Percentiles rank a stretch among this genome's conserved stretches.
phyloP scores from a whole-genome alignment of 2,888 invertebrate genomes.

The Biston stratarius region DNA sequence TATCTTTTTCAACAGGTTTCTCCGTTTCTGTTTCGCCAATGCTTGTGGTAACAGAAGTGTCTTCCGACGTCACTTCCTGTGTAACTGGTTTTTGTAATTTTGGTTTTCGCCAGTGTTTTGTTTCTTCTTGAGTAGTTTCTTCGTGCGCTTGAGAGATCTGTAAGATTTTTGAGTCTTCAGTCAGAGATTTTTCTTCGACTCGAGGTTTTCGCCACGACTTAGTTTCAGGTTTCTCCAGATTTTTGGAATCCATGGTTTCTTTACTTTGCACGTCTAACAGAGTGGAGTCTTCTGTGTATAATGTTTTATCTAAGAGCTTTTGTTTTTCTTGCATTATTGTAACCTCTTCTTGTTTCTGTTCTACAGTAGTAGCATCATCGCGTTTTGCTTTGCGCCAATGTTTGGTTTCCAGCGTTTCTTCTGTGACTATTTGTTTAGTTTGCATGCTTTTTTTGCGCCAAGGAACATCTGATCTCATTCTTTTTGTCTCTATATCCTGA shows the following conservation, averaged over 20 bases:
- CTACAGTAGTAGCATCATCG: constrained; percentile 22
- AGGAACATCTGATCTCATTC: constrained; percentile 60
- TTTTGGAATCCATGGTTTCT: constrained; percentile 45
- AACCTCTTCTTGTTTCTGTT: constrained; percentile 29
- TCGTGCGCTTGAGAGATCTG: constrained; percentile 30
- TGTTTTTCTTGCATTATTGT: constrained; percentile 31
- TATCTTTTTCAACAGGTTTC: constrained; percentile 32
- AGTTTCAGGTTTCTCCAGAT: constrained; percentile 44
- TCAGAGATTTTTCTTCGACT: constrained; percentile 46
- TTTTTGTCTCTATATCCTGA: constrained; percentile 67
- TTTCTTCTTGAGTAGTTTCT: constrained; percentile 33
- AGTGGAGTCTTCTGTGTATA: constrained; percentile 50
- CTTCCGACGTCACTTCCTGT: constrained; percentile 12
- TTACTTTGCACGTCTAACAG: constrained; percentile 48
- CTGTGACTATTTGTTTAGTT: constrained; percentile 45
- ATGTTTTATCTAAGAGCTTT: constrained; percentile 45
- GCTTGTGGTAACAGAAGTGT: constrained; percentile 4
- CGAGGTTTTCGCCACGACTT: constrained; percentile 66
- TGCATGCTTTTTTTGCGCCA: constrained; percentile 67
- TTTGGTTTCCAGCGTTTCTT: constrained; percentile 54
- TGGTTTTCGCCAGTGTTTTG: constrained; percentile 40
- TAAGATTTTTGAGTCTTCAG: constrained; percentile 42
- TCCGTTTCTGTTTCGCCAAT: constrained; percentile 34
- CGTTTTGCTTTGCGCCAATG: constrained; percentile 62
- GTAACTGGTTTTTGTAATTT: constrained; percentile 24